These are phyloP conservation scores for Heliothis subflexa DNA, from an alignment of 1,140 invertebrate species.

Conservation along the genomic window DNA sequence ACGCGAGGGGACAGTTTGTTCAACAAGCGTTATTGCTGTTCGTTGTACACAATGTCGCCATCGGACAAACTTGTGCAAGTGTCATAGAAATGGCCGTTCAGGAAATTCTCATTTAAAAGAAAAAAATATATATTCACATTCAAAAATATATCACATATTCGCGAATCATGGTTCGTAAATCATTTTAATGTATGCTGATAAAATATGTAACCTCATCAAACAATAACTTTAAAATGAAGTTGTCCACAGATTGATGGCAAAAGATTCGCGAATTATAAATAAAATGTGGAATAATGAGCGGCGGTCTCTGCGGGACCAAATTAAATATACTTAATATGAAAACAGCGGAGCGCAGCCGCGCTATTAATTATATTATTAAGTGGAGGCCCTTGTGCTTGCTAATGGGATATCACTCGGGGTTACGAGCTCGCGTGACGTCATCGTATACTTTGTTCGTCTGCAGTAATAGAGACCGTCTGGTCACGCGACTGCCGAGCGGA, in stretches of 20 bases:
- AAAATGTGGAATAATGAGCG: background rate
- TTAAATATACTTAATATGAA: background rate
- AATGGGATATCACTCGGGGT: background rate
- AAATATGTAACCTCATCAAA: background rate
- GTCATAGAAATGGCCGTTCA: too few relatives aligned
- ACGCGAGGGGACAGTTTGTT: constrained; percentile 7
- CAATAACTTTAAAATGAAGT: background rate
- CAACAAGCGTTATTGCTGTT: constrained; percentile 4
- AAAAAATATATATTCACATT: too few relatives aligned
- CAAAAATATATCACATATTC: too few relatives aligned
- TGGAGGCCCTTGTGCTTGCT: background rate
- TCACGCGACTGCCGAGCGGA: background rate
- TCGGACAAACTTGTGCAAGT: background rate
- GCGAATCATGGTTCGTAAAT: background rate
- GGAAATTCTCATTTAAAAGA: too few relatives aligned
- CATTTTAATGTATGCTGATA: background rate
- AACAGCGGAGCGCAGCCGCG: background rate
- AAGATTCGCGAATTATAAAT: background rate
- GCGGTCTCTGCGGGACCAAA: background rate
- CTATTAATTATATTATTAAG: constrained; percentile 14
- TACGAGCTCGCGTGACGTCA: background rate
- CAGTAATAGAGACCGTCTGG: background rate
- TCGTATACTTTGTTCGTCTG: background rate
- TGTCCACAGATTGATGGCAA: background rate
- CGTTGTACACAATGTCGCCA: background rate